Conservation (phyloP, 2,797 vertebrate genomes). For the Mallotus villosus region DNA sequence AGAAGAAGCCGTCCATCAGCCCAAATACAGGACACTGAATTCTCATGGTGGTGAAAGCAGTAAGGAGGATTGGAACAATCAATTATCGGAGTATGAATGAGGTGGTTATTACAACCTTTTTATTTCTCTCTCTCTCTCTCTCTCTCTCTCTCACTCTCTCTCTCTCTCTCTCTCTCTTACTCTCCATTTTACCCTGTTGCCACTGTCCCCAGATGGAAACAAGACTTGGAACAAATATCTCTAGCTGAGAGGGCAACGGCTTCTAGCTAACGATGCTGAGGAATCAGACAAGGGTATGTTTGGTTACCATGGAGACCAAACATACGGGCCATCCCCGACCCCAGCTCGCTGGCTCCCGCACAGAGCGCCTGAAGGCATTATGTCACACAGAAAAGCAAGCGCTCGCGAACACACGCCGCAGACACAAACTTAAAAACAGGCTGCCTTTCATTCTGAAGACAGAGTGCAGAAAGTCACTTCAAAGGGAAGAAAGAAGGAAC, state of each 20-base stretch:
- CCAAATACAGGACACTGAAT: conserved; percentile 43
- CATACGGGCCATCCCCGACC: conserved; percentile 43
- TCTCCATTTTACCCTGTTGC: not conserved
- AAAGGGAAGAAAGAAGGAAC: conserved; percentile 15
- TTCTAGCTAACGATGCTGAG: conserved; percentile 62
- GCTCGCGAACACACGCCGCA: conserved; percentile 44
- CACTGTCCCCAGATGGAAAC: conserved; percentile 54
- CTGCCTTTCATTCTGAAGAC: conserved; percentile 49
- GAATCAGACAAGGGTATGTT: conserved; percentile 53
- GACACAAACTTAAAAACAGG: conserved; percentile 46
- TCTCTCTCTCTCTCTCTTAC: too few relatives aligned
- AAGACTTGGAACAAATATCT: conserved; percentile 62
- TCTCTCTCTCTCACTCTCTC: too few relatives aligned
- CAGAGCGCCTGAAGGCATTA: conserved; percentile 20
- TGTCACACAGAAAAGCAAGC: conserved; percentile 37
- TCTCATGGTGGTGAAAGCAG: conserved; percentile 32
- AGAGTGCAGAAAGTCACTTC: conserved; percentile 46
- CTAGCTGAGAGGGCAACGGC: conserved; percentile 63
- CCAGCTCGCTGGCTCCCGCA: conserved; percentile 32
- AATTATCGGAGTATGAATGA: conserved; percentile 14
- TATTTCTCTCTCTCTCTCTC: conserved; percentile 13
- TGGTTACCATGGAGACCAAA: conserved; percentile 69
- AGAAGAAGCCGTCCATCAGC: conserved; percentile 2
- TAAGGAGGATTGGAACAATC: too few relatives aligned
- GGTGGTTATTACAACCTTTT: conserved; percentile 53